Conservation (phyloP, 2,113 vertebrate species). For the Calypte anna region DNA sequence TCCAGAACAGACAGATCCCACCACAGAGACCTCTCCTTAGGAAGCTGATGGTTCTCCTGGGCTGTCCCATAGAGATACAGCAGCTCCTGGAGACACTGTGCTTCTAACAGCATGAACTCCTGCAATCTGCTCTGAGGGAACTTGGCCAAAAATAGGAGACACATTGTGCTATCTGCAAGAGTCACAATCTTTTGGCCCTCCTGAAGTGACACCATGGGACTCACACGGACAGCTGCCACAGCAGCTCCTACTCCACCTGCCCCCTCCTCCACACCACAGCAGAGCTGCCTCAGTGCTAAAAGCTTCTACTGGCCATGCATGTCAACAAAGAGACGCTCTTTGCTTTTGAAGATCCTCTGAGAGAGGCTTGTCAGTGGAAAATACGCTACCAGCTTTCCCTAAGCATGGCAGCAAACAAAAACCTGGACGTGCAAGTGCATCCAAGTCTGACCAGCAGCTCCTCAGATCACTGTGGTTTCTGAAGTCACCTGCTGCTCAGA, state of each 20-base stretch:
- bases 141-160: not conserved
- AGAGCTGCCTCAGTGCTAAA: not conserved
- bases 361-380: not conserved
- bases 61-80: not conserved
- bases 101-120: not conserved
- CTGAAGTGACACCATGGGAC: not conserved
- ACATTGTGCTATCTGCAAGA: not conserved
- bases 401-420: not conserved
- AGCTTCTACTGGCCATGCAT: not conserved
- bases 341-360: not conserved
- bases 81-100: not conserved
- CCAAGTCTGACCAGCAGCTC: not conserved
- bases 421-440: accelerated
- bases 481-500: not conserved
- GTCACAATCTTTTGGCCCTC: not conserved
- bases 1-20: not conserved
- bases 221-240: accelerated
- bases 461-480: not conserved
- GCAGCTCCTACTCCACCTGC: not conserved
- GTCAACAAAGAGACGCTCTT: not conserved
- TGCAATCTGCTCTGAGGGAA: not conserved
- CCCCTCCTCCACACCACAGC: not conserved
- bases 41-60: not conserved
- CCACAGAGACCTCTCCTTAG: not conserved
- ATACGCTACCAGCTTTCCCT: not conserved